Evolutionary conservation across 2,888 invertebrate species (phyloP), one percentile per base, ranked within the genome.

Genomic region (Ceraclea dissimilis): DNA sequence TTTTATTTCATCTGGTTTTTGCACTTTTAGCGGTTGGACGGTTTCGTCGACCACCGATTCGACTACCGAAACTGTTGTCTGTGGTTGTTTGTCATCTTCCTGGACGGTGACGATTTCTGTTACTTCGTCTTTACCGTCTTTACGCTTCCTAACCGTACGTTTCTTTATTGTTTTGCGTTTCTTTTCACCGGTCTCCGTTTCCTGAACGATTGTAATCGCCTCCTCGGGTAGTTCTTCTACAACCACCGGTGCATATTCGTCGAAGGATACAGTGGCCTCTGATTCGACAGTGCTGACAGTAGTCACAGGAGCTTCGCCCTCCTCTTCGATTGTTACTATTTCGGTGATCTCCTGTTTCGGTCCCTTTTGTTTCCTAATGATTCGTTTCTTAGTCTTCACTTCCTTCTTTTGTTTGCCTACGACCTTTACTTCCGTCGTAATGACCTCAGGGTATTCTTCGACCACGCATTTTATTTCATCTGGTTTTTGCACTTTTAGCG

Each of bases 291-390:
- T 16, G 16, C n/a, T 39, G 8, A 74, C 67, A 0, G 69, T 71
- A 0, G 70, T 71, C 0, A 69, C 64, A 0, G 72, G 71, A 1
- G 63, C 64, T 51, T 72, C 69, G 19, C 70, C 71, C 2, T 74
- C 72, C 51, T 71, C 69, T 59, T 75, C 69, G n/a, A 73, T 66
- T 4, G 76, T 78, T 2, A 72, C 68, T 13, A 73, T 73, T 62
- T 67, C 65, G 11, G 66, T 67, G n/a, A 64, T 52, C 58, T 67
- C 65, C 57, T 64, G 64, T 58, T 66, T 67, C 22, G 57, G 59
- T 16, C 65, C 65, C 52, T 63, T 63, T 16, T 61, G 61, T 53
- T 64, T 66, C 54, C 64, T 66, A 71, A 60, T 71, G 71, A 57
- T 75, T 63, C 44, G 76, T 72, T 66, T 75, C 59, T 68, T 72